Evolutionary conservation across 2,113 vertebrate species (phyloP), one percentile per base, ranked within the genome.

Genomic region (Miniopterus natalensis): DNA sequence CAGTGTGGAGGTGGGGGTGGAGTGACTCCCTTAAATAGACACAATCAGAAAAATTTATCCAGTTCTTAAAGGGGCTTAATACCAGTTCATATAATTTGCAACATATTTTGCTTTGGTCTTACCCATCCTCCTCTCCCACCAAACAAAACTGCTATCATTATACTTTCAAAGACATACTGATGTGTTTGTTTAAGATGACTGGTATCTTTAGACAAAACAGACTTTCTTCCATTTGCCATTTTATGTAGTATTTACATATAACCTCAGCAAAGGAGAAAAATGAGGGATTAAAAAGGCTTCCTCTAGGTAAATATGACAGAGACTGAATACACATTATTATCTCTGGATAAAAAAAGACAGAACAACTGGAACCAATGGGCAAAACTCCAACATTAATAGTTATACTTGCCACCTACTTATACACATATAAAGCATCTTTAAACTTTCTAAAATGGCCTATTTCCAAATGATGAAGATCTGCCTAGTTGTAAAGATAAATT

Each of bases 131-230:
- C 27, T 68, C 63, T 74, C 47, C 53, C 88, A 90, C 90, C 74
- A 97, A 93, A 96, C 84, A 95, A 42, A 21, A 68, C 17, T 55
- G 63, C 0, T 66, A 79, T 78, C 66, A 51, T n/a, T 94, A 81
- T 8, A 83, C 78, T 96, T 97, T 88, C 95, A 95, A 71, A 88
- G 80, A 88, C 87, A 75, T 68, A 74, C 89, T 85, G 57, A 47
- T 96, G 66, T 95, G 57, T 95, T 97, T 96, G 85, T 55, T 88
- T 88, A 95, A 96, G 92, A 97, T 71, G 84, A 97, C 85, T 73
- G 81, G 77, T 97, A 95, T 97, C 96, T 94, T 97, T 98, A 97
- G 96, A 95, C 95, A 96, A 97, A 98, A 90, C 68, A 95, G 84
- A 88, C 91, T 97, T 96, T 94, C 90, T 96, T 95, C 94, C 85